Conservation (phyloP, 2,797 vertebrate species). For the Tachyglossus aculeatus region DNA sequence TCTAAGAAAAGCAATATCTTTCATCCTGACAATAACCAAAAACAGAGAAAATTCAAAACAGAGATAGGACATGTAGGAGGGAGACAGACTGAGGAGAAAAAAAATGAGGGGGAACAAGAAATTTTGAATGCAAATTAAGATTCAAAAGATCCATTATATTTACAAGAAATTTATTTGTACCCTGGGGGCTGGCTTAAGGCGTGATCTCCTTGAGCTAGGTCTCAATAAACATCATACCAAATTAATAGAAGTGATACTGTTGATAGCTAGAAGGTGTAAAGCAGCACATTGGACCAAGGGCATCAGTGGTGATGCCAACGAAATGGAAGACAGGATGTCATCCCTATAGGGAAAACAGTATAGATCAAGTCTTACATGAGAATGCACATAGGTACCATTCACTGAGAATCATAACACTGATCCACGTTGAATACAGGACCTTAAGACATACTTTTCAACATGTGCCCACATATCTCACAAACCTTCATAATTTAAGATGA, state of each 20-base stretch:
- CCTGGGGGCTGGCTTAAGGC: constrained; percentile 36
- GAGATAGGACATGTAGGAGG: not conserved
- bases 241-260: constrained; percentile 19
- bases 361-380: no score
- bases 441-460: no score
- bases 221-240: constrained; percentile 19
- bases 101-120: not conserved
- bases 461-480: no score
- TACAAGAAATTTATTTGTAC: constrained; percentile 21
- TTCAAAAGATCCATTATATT: not conserved
- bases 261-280: constrained; percentile 13
- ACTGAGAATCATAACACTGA: no score
- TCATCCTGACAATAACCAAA: constrained; percentile 18
- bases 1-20: not conserved
- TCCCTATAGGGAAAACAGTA: not conserved
- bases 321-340: not conserved
- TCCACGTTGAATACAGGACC: no score
- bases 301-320: constrained; percentile 4
- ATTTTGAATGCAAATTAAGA: constrained; percentile 32
- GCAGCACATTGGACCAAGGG: not conserved
- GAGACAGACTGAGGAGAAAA: not conserved
- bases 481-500: no score
- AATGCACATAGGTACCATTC: no score
- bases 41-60: not conserved
- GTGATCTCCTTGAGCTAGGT: constrained; percentile 24